A percentile compares a stretch with the other conserved stretches of the same genome.
Conservation (phyloP, 2,888 invertebrate genomes). For the Ophion costatus region DNA sequence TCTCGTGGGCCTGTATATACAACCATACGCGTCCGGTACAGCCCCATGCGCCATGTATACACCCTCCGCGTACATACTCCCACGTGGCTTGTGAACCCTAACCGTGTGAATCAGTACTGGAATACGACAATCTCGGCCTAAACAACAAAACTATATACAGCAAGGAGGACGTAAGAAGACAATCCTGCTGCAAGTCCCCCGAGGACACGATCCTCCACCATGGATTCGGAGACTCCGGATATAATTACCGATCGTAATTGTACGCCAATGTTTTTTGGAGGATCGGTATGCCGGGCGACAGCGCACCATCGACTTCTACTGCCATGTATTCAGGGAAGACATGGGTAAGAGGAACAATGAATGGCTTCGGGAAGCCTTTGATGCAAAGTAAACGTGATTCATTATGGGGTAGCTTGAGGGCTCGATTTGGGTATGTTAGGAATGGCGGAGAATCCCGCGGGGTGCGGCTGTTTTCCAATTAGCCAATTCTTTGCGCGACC, state of each 20-base stretch:
- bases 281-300: background rate
- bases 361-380: background rate
- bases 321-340: background rate
- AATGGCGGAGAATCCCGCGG: background rate
- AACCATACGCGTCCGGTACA: slow-evolving; percentile 63
- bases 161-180: background rate
- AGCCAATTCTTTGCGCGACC: background rate
- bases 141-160: background rate
- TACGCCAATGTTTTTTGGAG: background rate
- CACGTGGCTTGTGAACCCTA: slow-evolving; percentile 45
- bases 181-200: background rate
- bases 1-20: slow-evolving; percentile 74
- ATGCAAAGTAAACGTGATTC: background rate
- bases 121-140: slow-evolving; percentile 6
- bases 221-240: background rate
- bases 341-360: background rate
- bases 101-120: slow-evolving; percentile 3
- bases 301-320: background rate
- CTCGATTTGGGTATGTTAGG: background rate
- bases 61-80: slow-evolving; percentile 48
- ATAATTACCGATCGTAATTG: background rate
- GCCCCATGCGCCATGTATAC: slow-evolving; percentile 37
- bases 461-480: background rate
- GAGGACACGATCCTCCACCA: background rate
- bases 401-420: background rate